phyloP scores from a whole-genome alignment of 2,113 vertebrate genomes.

The Labrus mixtus region DNA sequence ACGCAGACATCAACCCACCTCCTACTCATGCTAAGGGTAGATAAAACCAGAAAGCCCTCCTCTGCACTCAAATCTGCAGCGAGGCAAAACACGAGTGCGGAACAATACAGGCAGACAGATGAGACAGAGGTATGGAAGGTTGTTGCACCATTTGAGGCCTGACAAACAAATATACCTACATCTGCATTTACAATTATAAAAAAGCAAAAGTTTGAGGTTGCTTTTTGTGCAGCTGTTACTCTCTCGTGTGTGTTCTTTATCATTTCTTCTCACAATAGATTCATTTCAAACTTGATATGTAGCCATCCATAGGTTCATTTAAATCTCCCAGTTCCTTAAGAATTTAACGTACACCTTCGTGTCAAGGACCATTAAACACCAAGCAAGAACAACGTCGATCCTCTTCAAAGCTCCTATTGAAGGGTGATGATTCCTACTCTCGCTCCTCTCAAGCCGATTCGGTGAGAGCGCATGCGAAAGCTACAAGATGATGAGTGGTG shows the following conservation, averaged over 20 bases:
- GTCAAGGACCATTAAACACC: neutral
- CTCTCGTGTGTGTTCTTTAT: neutral
- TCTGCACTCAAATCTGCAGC: neutral
- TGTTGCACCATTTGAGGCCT: neutral
- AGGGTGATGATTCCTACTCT: conserved; percentile 8
- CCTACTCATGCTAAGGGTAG: neutral
- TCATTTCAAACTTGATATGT: no score
- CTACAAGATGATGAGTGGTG: conserved; percentile 49
- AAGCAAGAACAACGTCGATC: neutral
- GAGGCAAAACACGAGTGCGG: neutral
- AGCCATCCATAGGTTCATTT: neutral
- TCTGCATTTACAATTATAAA: no score
- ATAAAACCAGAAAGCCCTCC: conserved; percentile 5
- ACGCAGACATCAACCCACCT: neutral
- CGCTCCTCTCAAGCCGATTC: conserved; percentile 19
- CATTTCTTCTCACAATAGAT: neutral
- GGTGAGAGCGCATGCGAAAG: conserved; percentile 2
- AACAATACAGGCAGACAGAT: neutral
- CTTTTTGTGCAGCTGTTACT: neutral
- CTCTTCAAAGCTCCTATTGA: neutral
- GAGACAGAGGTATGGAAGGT: neutral
- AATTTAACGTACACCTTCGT: neutral
- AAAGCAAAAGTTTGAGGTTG: neutral
- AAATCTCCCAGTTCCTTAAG: neutral
- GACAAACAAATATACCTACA: no score